These are phyloP conservation scores for Sylvia borin DNA, from an alignment of 2,797 vertebrate species.

Conservation along the genomic window DNA sequence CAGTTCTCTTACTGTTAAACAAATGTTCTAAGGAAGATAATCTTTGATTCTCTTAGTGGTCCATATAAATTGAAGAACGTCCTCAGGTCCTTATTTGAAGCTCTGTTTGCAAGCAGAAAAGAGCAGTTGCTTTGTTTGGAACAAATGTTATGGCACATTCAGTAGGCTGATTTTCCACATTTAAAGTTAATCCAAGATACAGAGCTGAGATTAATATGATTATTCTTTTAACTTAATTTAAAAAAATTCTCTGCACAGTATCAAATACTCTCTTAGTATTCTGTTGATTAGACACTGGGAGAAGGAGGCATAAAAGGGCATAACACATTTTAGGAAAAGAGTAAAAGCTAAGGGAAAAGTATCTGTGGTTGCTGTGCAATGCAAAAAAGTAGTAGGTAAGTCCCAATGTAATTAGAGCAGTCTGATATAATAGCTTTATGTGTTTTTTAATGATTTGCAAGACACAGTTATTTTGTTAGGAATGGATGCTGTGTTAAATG, in stretches of 20 bases:
- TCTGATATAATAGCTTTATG: background rate
- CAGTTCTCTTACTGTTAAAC: background rate
- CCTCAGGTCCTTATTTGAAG: background rate
- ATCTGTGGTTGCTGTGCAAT: background rate
- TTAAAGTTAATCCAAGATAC: background rate
- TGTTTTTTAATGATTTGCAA: background rate
- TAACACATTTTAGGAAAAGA: background rate
- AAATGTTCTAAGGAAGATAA: background rate
- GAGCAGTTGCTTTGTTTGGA: background rate
- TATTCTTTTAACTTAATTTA: background rate
- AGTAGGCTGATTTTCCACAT: background rate
- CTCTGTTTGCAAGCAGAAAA: background rate
- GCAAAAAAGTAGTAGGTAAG: background rate
- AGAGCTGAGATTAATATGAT: background rate
- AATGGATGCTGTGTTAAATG: background rate
- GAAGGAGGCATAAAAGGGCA: background rate
- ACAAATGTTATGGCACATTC: background rate
- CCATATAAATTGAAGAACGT: background rate
- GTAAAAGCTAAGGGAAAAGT: background rate
- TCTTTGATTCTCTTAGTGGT: background rate
- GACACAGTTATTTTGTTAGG: background rate
- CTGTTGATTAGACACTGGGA: background rate
- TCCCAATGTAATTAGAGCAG: background rate
- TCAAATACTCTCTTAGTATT: background rate
- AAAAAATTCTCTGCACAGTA: background rate